These are phyloP conservation scores for Falcunculus frontatus DNA, from an alignment of 2,113 vertebrate species.

Conservation along the genomic window DNA sequence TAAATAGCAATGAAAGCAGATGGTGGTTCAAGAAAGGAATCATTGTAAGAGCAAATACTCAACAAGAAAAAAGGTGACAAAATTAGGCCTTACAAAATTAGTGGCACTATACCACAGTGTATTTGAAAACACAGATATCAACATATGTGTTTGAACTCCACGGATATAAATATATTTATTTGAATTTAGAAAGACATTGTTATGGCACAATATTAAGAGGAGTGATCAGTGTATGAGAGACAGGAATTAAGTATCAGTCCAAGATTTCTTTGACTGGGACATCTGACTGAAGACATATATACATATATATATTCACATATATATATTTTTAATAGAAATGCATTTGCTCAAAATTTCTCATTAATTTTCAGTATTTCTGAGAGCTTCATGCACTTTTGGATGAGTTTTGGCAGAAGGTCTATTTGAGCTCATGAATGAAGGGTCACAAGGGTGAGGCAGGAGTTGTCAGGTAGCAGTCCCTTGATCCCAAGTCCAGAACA, in stretches of 20 bases:
- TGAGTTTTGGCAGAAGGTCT: neutral
- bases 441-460: neutral
- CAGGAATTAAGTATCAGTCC: neutral
- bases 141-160: neutral
- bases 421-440: neutral
- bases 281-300: neutral
- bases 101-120: neutral
- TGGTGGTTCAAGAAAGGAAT: neutral
- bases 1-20: neutral
- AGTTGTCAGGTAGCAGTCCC: neutral
- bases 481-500: neutral
- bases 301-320: neutral
- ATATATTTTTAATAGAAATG: neutral
- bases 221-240: neutral
- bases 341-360: neutral
- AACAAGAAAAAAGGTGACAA: neutral
- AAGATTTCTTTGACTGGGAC: neutral
- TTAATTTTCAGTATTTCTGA: neutral
- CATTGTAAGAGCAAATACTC: neutral
- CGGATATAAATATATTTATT: neutral
- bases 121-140: neutral
- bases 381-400: neutral
- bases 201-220: neutral
- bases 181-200: neutral
- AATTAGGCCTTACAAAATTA: neutral